These are phyloP conservation scores for Falco novaeseelandiae DNA, from an alignment of 2,797 vertebrate genomes.

Conservation along the genomic window DNA sequence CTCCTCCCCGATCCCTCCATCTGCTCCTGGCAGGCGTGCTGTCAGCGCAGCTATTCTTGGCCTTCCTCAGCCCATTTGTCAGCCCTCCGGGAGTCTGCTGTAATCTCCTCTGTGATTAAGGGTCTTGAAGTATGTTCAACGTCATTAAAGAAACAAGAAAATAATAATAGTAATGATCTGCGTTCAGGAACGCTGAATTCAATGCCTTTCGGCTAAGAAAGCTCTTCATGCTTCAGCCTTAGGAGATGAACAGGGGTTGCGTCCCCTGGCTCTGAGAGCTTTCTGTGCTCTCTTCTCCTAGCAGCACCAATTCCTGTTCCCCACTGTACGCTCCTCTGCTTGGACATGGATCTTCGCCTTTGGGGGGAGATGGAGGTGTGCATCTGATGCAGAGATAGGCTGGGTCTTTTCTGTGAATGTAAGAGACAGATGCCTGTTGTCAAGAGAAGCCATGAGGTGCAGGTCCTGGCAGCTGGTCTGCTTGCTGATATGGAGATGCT, in stretches of 20 bases:
- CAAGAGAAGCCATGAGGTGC: fast-evolving
- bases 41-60: neutral
- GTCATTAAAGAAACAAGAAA: neutral
- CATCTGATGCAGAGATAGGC: fast-evolving
- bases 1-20: fast-evolving
- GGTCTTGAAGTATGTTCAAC: neutral
- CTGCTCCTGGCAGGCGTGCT: neutral
- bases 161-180: neutral
- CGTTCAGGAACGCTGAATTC: neutral
- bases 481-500: neutral
- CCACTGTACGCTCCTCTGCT: neutral
- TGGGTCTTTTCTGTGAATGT: neutral
- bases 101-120: constrained; percentile 10
- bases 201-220: neutral
- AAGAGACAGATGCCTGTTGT: fast-evolving
- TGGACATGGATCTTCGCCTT: neutral
- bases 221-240: neutral
- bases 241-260: neutral
- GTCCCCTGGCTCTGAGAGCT: neutral
- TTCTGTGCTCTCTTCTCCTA: neutral
- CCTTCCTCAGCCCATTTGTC: neutral
- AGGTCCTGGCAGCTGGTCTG: neutral
- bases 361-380: neutral
- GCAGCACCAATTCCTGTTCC: neutral
- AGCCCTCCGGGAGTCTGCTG: neutral